Percentiles rank a stretch among this genome's conserved stretches.
Evolutionary conservation across 2,888 invertebrate genomes (phyloP).

Genomic region (Andrena camellia): DNA sequence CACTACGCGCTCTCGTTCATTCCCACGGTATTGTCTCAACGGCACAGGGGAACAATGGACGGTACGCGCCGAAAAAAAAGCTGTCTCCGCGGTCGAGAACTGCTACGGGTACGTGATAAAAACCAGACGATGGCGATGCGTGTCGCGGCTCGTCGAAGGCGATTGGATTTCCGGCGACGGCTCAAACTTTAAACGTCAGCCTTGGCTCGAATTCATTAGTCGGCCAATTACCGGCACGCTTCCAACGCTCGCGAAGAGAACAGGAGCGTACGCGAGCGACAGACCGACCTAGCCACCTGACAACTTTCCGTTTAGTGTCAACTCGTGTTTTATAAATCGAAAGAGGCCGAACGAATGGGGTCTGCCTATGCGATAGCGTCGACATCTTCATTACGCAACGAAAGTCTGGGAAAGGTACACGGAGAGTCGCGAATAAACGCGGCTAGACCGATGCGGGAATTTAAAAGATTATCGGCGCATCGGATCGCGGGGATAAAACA

Average conservation of each 20-base stretch:
- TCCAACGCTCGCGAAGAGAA: constrained; percentile 35
- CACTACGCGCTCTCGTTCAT: neutral
- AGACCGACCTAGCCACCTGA: constrained; percentile 31
- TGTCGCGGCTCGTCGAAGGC: constrained; percentile 1
- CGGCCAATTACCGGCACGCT: constrained; percentile 38
- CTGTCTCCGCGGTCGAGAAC: neutral
- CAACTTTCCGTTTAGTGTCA: constrained; percentile 39
- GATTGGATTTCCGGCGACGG: constrained; percentile 20
- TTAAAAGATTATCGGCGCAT: neutral
- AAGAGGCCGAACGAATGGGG: neutral
- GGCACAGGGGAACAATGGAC: neutral
- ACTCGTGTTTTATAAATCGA: constrained; percentile 13
- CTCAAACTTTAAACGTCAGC: constrained; percentile 36
- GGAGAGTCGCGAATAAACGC: neutral
- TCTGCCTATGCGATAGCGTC: neutral
- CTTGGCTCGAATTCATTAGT: constrained; percentile 45
- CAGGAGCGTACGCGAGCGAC: constrained; percentile 22
- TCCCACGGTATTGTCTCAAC: neutral
- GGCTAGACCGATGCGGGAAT: neutral
- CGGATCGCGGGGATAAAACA: neutral
- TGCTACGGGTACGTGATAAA: neutral
- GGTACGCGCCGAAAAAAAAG: neutral
- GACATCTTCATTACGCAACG: constrained; percentile 6
- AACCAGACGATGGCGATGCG: neutral
- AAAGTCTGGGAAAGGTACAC: neutral